Evolutionary conservation across 2,113 vertebrate genomes (phyloP).

Genomic region (Bostrychus sinensis): DNA sequence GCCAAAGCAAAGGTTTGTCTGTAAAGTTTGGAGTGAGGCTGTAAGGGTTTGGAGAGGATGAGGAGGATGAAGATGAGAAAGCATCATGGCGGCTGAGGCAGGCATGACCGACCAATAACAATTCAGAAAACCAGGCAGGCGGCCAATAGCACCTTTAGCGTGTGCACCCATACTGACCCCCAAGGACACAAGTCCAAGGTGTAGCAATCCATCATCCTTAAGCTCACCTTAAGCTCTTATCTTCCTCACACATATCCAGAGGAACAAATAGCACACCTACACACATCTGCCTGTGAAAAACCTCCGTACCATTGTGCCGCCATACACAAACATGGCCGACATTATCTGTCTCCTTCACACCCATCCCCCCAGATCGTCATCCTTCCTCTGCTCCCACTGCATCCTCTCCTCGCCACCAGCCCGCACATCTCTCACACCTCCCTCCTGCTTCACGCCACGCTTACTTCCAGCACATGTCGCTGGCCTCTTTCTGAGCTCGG

Average conservation of each 20-base stretch:
- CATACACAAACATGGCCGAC: conserved; percentile 55
- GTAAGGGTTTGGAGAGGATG: conserved; percentile 20
- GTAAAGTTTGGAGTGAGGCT: not conserved
- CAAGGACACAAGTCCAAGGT: conserved; percentile 74
- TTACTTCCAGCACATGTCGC: conserved; percentile 39
- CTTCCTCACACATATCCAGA: conserved; percentile 44
- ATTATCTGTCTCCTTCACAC: conserved; percentile 64
- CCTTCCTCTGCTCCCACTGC: conserved; percentile 58
- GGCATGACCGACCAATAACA: conserved; percentile 51
- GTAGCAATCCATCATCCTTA: conserved; percentile 74
- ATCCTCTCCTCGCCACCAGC: conserved; percentile 43
- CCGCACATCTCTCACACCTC: conserved; percentile 52
- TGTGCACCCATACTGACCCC: conserved; percentile 61
- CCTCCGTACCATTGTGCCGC: conserved; percentile 40
- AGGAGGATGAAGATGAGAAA: conserved; percentile 27
- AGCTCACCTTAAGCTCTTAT: conserved; percentile 59
- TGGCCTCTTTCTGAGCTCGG: conserved; percentile 49
- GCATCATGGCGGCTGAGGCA: conserved; percentile 46
- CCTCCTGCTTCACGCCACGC: conserved; percentile 38
- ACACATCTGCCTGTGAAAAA: conserved; percentile 51
- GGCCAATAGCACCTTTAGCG: conserved; percentile 71
- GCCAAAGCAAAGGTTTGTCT: conserved; percentile 39
- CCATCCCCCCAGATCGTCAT: conserved; percentile 47
- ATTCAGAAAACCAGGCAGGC: conserved; percentile 53
- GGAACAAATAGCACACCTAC: conserved; percentile 61